Evolutionary conservation across 2,888 invertebrate genomes (phyloP), one percentile per base, ranked within the genome.

Genomic region (Galerucella nymphaeae): DNA sequence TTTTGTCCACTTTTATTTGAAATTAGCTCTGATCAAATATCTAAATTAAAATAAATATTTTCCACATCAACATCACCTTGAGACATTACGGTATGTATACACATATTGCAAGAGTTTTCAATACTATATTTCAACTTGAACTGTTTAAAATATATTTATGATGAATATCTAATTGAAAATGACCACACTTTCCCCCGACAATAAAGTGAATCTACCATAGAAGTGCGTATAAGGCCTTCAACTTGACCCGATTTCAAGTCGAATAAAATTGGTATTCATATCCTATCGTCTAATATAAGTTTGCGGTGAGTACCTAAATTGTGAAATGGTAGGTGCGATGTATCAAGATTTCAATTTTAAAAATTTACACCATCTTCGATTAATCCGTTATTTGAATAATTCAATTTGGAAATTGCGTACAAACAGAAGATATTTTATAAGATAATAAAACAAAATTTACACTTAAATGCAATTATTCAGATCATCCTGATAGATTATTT

Each of bases 231-330:
- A 74, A 74, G 70, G 73, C 71, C 66, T 74, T 67, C 64, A 71
- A 74, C 73, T 74, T 71, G 73, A 74, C 73, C 70, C 61, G 53
- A 65, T 67, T 71, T n/a, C 62, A 58, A 67, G 59, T 64, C 45
- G 59, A 18, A 61, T 48, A 20, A 53, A 58, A 74, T 71, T 58
- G 62, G 61, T 70, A 73, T 70, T 62, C 66, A 38, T 10, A 18
- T 48, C 50, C 23, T 41, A 9, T 8, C 30, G 30, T 9, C 8
- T 1, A 38, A 38, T 38, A 38, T 38, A 38, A 38, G 30, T 38
- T 38, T 42, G 41, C 38, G 41, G 42, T 42, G 9, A 50, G 59
- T 48, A n/a, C n/a, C n/a, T n/a, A 30, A n/a, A 50, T 55, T 58
- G 64, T 50, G 64, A 64, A 64, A 64, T 63, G n/a, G 2, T 66